phyloP scores from a whole-genome alignment of 2,797 vertebrate species.

The Otolemur crassicaudatus region DNA sequence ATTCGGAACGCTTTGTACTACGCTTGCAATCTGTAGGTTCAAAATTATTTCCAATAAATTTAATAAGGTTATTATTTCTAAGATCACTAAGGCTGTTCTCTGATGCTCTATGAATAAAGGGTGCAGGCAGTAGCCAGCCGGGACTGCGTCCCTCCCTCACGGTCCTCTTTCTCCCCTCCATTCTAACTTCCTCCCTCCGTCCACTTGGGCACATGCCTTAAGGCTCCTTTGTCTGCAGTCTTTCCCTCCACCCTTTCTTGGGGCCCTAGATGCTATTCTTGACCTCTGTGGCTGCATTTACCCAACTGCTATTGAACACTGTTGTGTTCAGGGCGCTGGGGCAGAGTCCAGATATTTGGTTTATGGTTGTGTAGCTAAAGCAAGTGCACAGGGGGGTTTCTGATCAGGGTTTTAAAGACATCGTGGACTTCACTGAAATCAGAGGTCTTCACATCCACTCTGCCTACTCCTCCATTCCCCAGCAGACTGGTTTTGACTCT shows the following conservation, averaged over 20 bases:
- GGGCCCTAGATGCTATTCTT: not conserved
- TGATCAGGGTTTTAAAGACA: not conserved
- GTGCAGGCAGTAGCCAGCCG: not conserved
- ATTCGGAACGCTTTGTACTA: not conserved
- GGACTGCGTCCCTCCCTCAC: accelerated
- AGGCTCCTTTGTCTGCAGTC: not conserved
- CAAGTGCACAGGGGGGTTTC: not conserved
- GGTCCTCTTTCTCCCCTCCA: not conserved
- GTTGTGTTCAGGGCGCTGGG: not conserved
- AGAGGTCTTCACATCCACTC: not conserved
- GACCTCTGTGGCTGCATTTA: not conserved
- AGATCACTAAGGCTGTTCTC: not conserved
- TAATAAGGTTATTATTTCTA: not conserved
- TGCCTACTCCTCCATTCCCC: accelerated
- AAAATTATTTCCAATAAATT: conserved; percentile 19
- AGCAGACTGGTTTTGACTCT: not conserved
- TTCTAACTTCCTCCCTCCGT: too few relatives aligned
- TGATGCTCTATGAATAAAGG: not conserved
- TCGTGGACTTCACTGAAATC: not conserved
- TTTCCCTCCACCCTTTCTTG: not conserved
- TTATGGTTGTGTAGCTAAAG: not conserved
- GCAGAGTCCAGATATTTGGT: too few relatives aligned
- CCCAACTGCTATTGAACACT: not conserved
- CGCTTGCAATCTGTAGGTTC: not conserved
- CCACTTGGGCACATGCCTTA: accelerated